Base-by-base conservation (phyloP, 2,113 vertebrate genomes). In the Sylvietta virens region DNA sequence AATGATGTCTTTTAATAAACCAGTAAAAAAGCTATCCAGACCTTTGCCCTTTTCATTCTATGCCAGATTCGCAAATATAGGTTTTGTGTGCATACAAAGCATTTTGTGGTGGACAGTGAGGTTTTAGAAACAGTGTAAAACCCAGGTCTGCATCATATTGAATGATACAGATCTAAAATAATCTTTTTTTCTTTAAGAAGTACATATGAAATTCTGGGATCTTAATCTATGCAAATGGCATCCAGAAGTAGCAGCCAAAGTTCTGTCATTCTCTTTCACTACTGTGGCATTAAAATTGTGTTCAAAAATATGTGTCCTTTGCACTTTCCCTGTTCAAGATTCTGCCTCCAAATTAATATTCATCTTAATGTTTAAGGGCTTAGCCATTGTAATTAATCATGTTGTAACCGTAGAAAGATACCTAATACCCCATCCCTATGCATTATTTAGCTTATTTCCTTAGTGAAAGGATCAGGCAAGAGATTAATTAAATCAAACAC, bases 361-460 rank as follows among this genome's bases (percentile, higher is more conserved):
- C 92, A 92, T 70, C 51, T 86, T 97, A 82, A 90, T 95, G 81
- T 97, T 96, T 74, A 40, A 50, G 53, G 83, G 67, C 44, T 97
- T 96, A 97, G 44, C 76, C 58, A 92, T 94, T 96, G 89, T 86
- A 97, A 97, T 97, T 97, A 97, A 97, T 98, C 95, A 96, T 73
- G 45, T 50, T 84, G 70, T 80, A 96, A 95, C 87, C 94, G 78
- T 86, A 94, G 86, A 96, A 97, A 94, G 91, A 95, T 94, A 92
- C 81, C 88, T 97, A 97, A 93, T 94, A 90, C 50, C n/a, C 58
- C 77, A 86, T 93, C 73, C 73, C 57, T 94, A 91, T 94, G 92
- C 71, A 92, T 98, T 98, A 97, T 97, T 97, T 96, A 96, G 88
- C 96, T 92, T 95, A 95, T 96, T 95, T 96, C 69, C 23, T 8